Percentiles rank a stretch among this genome's conserved stretches.
Evolutionary conservation across 2,888 invertebrate genomes (phyloP).

Genomic region (Cyaniris semiargus): DNA sequence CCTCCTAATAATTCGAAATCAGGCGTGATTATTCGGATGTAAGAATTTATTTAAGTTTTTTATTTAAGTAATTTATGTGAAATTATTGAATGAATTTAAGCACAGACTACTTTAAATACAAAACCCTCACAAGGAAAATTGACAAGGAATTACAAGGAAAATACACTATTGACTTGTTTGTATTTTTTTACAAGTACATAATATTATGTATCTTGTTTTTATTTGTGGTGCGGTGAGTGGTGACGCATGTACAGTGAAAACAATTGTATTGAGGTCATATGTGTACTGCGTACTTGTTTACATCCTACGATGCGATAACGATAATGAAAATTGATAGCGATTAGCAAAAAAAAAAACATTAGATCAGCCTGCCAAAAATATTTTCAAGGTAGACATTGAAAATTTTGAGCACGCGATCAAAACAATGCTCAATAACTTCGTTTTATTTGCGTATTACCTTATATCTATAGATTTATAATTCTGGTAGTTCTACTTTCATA

Average conservation of each 20-base stretch:
- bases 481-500: not conserved
- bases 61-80: no score
- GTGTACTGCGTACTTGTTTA: slow-evolving; percentile 22
- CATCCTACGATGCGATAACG: not conserved
- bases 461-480: not conserved
- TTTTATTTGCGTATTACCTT: not conserved
- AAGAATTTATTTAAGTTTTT: no score
- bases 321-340: not conserved
- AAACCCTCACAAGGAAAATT: no score
- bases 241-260: slow-evolving; percentile 21
- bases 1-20: no score
- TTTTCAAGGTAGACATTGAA: not conserved
- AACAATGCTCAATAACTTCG: not conserved
- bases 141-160: no score
- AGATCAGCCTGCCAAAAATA: not conserved
- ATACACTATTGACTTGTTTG: no score
- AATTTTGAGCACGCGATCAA: not conserved
- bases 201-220: slow-evolving; percentile 33
- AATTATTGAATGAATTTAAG: no score
- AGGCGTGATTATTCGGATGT: no score
- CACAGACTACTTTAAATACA: no score
- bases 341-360: not conserved
- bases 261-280: slow-evolving; percentile 19
- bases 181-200: slow-evolving; percentile 1
- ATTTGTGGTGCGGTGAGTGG: slow-evolving; percentile 17